phyloP scores from a whole-genome alignment of 2,113 vertebrate species.

The Istiophorus platypterus region DNA sequence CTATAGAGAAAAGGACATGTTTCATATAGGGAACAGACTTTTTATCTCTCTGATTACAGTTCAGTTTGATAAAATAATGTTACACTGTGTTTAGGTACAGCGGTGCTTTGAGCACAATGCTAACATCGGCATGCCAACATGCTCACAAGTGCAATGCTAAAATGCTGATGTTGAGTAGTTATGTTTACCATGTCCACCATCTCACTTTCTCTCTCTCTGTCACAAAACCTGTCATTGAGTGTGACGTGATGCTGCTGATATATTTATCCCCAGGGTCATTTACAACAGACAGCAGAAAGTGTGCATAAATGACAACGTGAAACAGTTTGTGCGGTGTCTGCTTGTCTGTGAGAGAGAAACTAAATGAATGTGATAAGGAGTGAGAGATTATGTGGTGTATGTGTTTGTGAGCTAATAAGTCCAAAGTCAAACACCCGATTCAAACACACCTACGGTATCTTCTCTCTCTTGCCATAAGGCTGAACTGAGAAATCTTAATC shows the following conservation, averaged over 20 bases:
- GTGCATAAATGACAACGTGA: not conserved
- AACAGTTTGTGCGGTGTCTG: not conserved
- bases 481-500: too few species aligned
- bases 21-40: not conserved
- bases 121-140: not conserved
- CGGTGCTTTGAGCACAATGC: too few species aligned
- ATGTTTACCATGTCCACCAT: too few species aligned
- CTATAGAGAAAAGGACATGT: too few species aligned
- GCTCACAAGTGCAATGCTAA: not conserved
- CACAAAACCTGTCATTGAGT: not conserved
- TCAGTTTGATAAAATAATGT: not conserved
- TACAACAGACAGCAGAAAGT: conserved; percentile 18
- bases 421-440: not conserved
- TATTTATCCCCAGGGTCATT: conserved; percentile 19
- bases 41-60: not conserved
- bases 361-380: conserved; percentile 6
- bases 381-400: not conserved
- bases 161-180: too few species aligned
- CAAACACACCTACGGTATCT: too few species aligned
- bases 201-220: not conserved
- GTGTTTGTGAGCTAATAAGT: not conserved
- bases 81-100: not conserved
- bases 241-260: conserved; percentile 9
- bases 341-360: not conserved
- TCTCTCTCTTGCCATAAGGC: too few species aligned